Evolutionary conservation across 2,888 invertebrate species (phyloP).

Genomic region (Coelogynopora nodosa): DNA sequence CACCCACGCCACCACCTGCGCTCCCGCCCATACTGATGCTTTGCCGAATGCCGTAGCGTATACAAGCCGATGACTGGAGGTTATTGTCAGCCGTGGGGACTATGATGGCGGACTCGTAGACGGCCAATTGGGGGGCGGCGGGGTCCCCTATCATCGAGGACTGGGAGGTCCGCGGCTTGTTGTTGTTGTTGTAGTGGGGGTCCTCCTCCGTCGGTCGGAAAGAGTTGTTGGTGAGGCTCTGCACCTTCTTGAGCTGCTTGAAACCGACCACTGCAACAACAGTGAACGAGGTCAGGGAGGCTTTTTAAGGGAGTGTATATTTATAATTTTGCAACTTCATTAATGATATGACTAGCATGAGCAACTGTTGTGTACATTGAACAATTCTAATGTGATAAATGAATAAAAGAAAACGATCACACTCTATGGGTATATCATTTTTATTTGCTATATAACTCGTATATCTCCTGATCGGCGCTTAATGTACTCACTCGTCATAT

Average conservation of each 20-base stretch:
- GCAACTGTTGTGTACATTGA: no score
- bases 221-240: conserved; percentile 3
- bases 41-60: neutral
- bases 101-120: neutral
- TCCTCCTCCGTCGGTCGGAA: neutral
- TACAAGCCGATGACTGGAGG: neutral
- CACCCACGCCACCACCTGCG: neutral
- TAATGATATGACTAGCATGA: no score
- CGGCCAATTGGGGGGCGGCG: neutral
- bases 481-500: no score
- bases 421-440: no score
- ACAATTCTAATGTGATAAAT: no score
- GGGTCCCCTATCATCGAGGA: neutral
- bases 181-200: no score
- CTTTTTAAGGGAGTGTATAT: no score
- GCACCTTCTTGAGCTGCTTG: conserved; percentile 41
- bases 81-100: neutral
- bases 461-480: no score
- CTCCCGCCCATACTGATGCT: neutral
- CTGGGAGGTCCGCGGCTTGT: neutral
- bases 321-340: no score
- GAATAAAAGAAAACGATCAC: no score
- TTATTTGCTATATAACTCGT: no score
- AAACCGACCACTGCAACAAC: conserved; percentile 37
- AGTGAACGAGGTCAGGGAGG: no score